phyloP scores from a whole-genome alignment of 2,797 vertebrate genomes.

The Betta splendens region DNA sequence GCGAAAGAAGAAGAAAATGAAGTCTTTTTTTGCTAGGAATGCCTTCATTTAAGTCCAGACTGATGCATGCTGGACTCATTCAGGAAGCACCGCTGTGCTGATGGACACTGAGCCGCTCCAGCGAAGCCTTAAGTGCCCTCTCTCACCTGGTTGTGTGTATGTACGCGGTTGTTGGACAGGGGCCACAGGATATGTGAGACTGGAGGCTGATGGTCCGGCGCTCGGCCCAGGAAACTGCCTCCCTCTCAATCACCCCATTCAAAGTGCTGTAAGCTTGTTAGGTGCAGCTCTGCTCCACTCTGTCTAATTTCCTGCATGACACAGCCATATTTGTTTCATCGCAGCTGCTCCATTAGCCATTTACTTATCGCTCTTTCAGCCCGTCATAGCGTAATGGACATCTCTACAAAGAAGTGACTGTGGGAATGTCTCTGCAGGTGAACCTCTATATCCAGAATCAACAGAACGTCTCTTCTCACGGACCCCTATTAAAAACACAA shows the following conservation, averaged over 20 bases:
- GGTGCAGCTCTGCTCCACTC: conserved; percentile 55
- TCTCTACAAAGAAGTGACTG: conserved; percentile 7
- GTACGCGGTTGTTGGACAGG: conserved; percentile 46
- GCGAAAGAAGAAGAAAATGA: no score
- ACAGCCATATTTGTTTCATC: conserved; percentile 55
- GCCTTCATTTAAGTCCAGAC: no score
- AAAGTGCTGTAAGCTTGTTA: conserved; percentile 59
- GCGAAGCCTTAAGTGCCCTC: conserved; percentile 46
- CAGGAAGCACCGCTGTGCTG: conserved; percentile 12
- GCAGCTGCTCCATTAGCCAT: conserved; percentile 24
- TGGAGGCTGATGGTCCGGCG: conserved; percentile 53
- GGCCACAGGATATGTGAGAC: conserved; percentile 56
- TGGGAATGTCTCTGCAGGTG: background rate
- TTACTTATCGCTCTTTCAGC: conserved; percentile 44
- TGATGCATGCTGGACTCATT: no score
- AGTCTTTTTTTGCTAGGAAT: no score
- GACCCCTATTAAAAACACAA: conserved; percentile 9
- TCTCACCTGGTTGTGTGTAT: conserved; percentile 38
- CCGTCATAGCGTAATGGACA: conserved; percentile 20
- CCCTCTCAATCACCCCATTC: conserved; percentile 60
- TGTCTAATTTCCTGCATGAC: conserved; percentile 64
- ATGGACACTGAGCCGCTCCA: conserved; percentile 39
- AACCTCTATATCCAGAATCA: background rate
- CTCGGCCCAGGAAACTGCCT: conserved; percentile 53
- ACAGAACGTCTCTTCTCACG: conserved; percentile 7